A percentile compares a stretch with the other conserved stretches of the same genome.
phyloP scores from a whole-genome alignment of 1,140 invertebrate species.

The Phthorimaea operculella region DNA sequence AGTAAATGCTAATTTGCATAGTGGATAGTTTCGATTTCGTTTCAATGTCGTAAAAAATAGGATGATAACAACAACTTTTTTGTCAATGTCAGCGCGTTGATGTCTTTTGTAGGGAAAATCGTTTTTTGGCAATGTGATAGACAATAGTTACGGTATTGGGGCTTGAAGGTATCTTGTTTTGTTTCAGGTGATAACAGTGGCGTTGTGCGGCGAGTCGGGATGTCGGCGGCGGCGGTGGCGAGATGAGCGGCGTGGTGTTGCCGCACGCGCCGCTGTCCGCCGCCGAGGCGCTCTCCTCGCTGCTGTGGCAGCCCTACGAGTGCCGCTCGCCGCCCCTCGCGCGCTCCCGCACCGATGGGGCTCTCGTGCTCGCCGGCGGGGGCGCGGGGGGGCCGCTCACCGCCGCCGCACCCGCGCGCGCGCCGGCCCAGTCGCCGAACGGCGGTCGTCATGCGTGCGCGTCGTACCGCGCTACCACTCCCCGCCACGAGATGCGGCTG shows the following conservation, averaged over 20 bases:
- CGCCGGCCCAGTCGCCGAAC: constrained; percentile 50
- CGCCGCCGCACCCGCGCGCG: constrained; percentile 31
- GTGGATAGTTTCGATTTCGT: too few relatives aligned
- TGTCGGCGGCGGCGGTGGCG: constrained; percentile 37
- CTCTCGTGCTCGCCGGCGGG: constrained; percentile 29
- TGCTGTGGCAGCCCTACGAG: constrained; percentile 67
- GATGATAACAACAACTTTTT: too few relatives aligned
- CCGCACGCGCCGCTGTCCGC: constrained; percentile 47
- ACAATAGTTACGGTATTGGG: not conserved
- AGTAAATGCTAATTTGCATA: too few relatives aligned
- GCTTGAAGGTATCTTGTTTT: constrained; percentile 5
- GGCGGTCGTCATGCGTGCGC: constrained; percentile 62
- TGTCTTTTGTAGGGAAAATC: not conserved
- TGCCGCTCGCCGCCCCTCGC: constrained; percentile 58
- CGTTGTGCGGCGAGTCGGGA: constrained; percentile 35
- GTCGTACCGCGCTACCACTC: constrained; percentile 44
- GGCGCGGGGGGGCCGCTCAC: constrained; percentile 26
- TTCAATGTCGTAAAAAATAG: too few relatives aligned
- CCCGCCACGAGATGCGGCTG: constrained; percentile 61
- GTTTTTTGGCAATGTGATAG: not conserved
- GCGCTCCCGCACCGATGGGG: constrained; percentile 54
- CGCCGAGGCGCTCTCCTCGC: constrained; percentile 61
- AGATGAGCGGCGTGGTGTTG: constrained; percentile 44
- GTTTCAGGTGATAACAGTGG: constrained; percentile 36
- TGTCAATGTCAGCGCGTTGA: not conserved